A percentile compares a stretch with the other conserved stretches of the same genome.
Evolutionary conservation across 2,888 invertebrate genomes (phyloP).

Genomic region (Leucozona laternaria): DNA sequence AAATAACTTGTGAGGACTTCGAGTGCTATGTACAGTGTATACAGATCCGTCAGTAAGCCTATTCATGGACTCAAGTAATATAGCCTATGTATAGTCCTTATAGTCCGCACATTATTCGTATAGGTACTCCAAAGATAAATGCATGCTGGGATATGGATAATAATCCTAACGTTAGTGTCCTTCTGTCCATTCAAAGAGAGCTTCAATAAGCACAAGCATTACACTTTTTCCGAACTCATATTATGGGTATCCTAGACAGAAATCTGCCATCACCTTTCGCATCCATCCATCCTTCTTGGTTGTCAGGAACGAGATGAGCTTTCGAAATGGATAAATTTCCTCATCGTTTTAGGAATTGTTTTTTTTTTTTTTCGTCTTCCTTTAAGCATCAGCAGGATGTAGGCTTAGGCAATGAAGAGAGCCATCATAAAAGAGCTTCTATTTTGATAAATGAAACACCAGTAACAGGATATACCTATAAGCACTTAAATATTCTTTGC

Average conservation of each 20-base stretch:
- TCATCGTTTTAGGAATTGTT: constrained; percentile 20
- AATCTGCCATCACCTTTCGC: constrained; percentile 16
- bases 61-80: constrained; percentile 55
- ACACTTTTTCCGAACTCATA: not conserved
- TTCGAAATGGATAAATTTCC: constrained; percentile 32
- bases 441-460: constrained; percentile 50
- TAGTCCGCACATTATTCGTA: not conserved
- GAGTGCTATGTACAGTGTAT: not conserved
- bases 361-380: not conserved
- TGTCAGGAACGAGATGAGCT: constrained; percentile 26
- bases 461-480: constrained; percentile 21
- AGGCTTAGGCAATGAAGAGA: not conserved
- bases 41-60: constrained; percentile 4
- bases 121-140: constrained; percentile 1
- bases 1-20: constrained; percentile 13
- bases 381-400: not conserved
- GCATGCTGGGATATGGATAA: constrained; percentile 1
- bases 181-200: constrained; percentile 36
- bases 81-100: not conserved
- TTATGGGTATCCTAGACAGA: not conserved
- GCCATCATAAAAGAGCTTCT: constrained; percentile 15
- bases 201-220: constrained; percentile 21
- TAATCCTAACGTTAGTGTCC: constrained; percentile 24
- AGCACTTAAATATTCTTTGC: constrained; percentile 56
- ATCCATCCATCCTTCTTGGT: not conserved